phyloP scores from a whole-genome alignment of 2,888 invertebrate species.

The Sminthurinus aureus region DNA sequence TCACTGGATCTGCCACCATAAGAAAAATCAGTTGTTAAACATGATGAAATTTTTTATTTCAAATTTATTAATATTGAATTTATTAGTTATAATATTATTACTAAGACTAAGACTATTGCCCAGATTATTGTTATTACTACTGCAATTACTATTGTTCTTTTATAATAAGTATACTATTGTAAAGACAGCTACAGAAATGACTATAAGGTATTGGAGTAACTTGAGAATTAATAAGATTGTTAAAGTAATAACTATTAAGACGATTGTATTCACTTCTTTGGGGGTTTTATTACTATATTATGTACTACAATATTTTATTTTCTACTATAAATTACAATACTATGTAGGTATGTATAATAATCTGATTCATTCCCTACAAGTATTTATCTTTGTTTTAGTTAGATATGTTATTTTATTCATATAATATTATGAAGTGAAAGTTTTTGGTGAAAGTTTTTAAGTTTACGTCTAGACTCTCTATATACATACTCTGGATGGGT shows the following conservation, averaged over 20 bases:
- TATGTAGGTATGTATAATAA: too few relatives aligned
- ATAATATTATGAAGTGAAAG: too few relatives aligned
- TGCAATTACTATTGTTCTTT: background rate
- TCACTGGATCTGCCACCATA: too few relatives aligned
- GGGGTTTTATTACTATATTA: conserved; percentile 28
- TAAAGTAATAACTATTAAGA: conserved; percentile 28
- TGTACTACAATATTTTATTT: background rate
- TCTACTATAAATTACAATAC: conserved; percentile 3
- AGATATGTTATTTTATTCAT: too few relatives aligned
- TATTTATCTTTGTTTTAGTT: too few relatives aligned
- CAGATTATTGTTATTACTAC: background rate
- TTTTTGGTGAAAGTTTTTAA: too few relatives aligned
- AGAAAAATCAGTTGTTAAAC: too few relatives aligned
- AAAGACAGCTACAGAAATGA: background rate
- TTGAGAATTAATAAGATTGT: conserved; percentile 18
- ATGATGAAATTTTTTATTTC: too few relatives aligned
- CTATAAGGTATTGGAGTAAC: background rate
- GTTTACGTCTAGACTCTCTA: too few relatives aligned
- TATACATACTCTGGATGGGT: too few relatives aligned
- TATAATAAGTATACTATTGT: background rate
- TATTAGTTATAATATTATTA: too few relatives aligned
- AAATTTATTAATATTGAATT: too few relatives aligned
- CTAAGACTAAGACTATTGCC: background rate
- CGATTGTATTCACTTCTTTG: conserved; percentile 28
- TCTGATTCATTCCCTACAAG: conserved; percentile 20